A percentile compares a stretch with the other conserved stretches of the same genome.
These are phyloP conservation scores for Barypeithes pellucidus DNA, from an alignment of 2,888 invertebrate genomes.

Conservation along the genomic window DNA sequence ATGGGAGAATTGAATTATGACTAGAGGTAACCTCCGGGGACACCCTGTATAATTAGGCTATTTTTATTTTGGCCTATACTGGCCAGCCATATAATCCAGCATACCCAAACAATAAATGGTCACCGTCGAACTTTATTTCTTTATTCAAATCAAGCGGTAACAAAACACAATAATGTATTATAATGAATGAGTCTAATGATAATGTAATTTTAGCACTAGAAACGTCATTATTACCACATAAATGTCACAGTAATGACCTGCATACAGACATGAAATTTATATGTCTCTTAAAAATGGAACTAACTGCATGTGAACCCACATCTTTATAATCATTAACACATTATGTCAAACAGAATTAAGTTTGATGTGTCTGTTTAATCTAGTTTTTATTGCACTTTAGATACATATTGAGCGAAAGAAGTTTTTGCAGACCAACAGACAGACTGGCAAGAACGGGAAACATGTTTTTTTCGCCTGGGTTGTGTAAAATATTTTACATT, in stretches of 20 bases:
- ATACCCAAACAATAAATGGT: too few relatives aligned
- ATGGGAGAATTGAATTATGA: too few relatives aligned
- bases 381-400: conserved; percentile 1
- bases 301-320: conserved; percentile 39
- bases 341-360: conserved; percentile 29
- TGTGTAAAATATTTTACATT: neutral
- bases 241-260: conserved; percentile 46
- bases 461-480: neutral
- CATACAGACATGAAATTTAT: conserved; percentile 46
- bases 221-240: conserved; percentile 39
- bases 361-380: conserved; percentile 37
- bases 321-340: conserved; percentile 26
- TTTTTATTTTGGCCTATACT: too few relatives aligned
- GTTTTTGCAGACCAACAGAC: too few relatives aligned
- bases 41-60: too few relatives aligned
- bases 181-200: conserved; percentile 4
- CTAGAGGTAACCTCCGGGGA: too few relatives aligned
- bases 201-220: conserved; percentile 35
- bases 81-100: too few relatives aligned
- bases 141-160: neutral
- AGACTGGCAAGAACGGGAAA: too few relatives aligned
- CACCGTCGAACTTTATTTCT: too few relatives aligned
- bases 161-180: neutral
- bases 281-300: conserved; percentile 37
- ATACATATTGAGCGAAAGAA: too few relatives aligned